A percentile compares a stretch with the other conserved stretches of the same genome.
Evolutionary conservation across 2,888 invertebrate genomes (phyloP).

Genomic region (Carabus problematicus): DNA sequence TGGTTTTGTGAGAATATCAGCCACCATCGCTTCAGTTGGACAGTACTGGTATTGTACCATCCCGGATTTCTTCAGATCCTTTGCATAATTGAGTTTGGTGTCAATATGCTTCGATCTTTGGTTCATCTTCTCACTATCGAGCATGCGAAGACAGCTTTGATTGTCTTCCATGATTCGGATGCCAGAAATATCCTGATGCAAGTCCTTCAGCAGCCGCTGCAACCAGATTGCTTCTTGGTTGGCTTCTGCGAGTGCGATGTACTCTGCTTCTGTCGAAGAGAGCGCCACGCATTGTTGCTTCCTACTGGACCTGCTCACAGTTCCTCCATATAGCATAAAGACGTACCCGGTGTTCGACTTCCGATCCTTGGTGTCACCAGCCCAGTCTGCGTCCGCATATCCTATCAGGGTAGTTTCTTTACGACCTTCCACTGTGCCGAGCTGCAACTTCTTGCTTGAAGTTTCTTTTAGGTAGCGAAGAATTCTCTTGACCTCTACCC

Average conservation of each 20-base stretch:
- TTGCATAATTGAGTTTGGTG: not conserved
- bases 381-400: slow-evolving; percentile 54
- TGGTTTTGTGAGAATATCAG: slow-evolving; percentile 23
- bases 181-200: no score
- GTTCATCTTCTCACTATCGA: not conserved
- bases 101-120: slow-evolving; percentile 1
- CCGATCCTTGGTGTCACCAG: slow-evolving; percentile 48
- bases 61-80: slow-evolving; percentile 2
- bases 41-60: not conserved
- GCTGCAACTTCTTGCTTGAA: slow-evolving; percentile 40
- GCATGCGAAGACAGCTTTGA: no score
- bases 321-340: slow-evolving; percentile 45
- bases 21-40: not conserved
- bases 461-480: slow-evolving; percentile 48
- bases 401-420: slow-evolving; percentile 36
- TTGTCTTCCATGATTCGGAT: no score
- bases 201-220: no score
- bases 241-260: slow-evolving; percentile 15
- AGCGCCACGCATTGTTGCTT: slow-evolving; percentile 48
- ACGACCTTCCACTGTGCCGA: slow-evolving; percentile 25
- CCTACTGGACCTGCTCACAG: slow-evolving; percentile 49
- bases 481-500: slow-evolving; percentile 49
- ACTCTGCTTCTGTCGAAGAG: not conserved
- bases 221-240: no score
- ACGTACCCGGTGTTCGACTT: slow-evolving; percentile 52